Base-by-base conservation (phyloP, 2,888 invertebrate genomes). In the Aspidiotus destructor region DNA sequence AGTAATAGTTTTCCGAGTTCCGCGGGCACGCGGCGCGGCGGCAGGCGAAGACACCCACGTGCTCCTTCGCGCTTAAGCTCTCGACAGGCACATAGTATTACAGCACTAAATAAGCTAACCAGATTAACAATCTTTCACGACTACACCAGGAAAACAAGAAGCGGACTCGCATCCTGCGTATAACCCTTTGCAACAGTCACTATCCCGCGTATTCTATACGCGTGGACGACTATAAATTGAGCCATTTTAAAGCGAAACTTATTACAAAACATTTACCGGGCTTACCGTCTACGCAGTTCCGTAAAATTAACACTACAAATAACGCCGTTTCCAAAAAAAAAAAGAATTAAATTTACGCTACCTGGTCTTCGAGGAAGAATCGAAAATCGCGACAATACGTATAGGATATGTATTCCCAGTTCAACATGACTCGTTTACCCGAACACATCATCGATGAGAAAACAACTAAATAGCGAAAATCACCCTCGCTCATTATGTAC, bases 341-440 rank as follows among this genome's bases (percentile, higher is more conserved):
- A 10, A 8, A 3, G 16, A 13, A 8, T 15, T 41, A 11, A 44
- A 16, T 8, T 15, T 44, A 44, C 40, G 8, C 52, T 58, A 65
- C 65, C 65, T 65, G 65, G 16, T 65, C 65, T n/a, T 65, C 57
- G 28, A 65, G 41, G 8, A 65, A 48, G 58, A 65, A 65, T 44
- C 44, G 10, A 58, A 65, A 65, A 65, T 65, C 57, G n/a, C 57
- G 57, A 11, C 42, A 57, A 58, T 65, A 65, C 28, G 17, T 42
- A 40, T 65, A 65, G 44, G 65, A 65, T 48, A 65, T 48, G 42
- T 58, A 58, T 16, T 65, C 65, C 60, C 44, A 48, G 28, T 17
- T 17, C 11, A 48, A 57, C 65, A 64, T 64, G 17, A 58, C 40
- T 40, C 6, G 2, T 13, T 17, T 58, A 8, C 9, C 58, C 28